A percentile compares a stretch with the other conserved stretches of the same genome.
Conservation (phyloP, 37 sponge, comb jelly and placozoan species). For the Mnemiopsis leidyi region DNA sequence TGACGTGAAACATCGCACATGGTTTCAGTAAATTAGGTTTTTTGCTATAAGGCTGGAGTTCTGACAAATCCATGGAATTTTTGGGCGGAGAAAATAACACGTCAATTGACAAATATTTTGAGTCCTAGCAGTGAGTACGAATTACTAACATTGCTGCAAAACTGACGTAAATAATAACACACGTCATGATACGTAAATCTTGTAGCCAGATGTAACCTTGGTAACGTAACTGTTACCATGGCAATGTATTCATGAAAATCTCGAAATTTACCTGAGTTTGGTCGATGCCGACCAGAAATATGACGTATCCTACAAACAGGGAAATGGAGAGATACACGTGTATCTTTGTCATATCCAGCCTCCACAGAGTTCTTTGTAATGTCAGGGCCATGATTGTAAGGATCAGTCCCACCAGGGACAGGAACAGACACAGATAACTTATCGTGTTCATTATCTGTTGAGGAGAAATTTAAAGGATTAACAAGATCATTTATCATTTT, state of each 20-base stretch:
- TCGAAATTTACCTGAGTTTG: slow-evolving; percentile 63
- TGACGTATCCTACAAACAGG: slow-evolving; percentile 44
- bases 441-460: neutral
- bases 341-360: slow-evolving; percentile 62
- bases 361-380: slow-evolving; percentile 60
- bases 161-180: too few relatives aligned
- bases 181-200: too few relatives aligned
- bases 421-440: slow-evolving; percentile 44
- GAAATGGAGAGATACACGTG: slow-evolving; percentile 49
- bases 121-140: too few relatives aligned
- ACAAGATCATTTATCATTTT: too few relatives aligned
- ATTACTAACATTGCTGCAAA: too few relatives aligned
- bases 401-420: slow-evolving; percentile 45
- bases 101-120: too few relatives aligned
- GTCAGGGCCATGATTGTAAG: slow-evolving; percentile 33
- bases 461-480: neutral
- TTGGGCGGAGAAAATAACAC: too few relatives aligned
- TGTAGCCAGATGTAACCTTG: too few relatives aligned
- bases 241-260: too few relatives aligned
- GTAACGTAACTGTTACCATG: too few relatives aligned
- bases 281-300: slow-evolving; percentile 38
- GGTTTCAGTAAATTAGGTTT: neutral
- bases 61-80: too few relatives aligned
- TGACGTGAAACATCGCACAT: neutral
- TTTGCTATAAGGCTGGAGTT: too few relatives aligned